Base-by-base conservation (phyloP, 1,140 invertebrate genomes). In the Trichonephila clavata region DNA sequence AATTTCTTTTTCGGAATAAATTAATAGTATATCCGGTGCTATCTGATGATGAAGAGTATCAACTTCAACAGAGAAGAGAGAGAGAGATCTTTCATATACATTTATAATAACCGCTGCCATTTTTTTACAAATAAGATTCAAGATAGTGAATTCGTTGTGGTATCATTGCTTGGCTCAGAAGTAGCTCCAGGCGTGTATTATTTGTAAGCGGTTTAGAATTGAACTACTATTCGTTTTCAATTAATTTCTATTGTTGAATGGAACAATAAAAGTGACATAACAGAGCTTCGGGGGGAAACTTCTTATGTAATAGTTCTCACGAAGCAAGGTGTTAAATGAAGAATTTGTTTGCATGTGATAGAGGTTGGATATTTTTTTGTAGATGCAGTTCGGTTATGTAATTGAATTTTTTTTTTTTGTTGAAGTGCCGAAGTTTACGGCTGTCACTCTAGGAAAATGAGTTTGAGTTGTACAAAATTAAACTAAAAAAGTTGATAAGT, bases 161-260 rank as follows among this genome's bases (percentile, higher is more conserved):
- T 32, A 63, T 63, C 61, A 21, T 63, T 63, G 14, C 3, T 5
- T 50, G 10, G 50, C 50, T 50, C 50, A 7, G 61, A 18, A 32
- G 5, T 77, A 77, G 71, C 71, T 77, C 6, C 27, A 77, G 71
- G 71, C 24, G 32, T 39, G 32, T 20, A 77, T 39, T 39, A 39
- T 77, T 77, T 39, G 32, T 39, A 77, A 77, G 18, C 14, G 71
- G 32, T 77, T 77, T 77, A 77, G 0, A 16, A 39, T 39, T 24
- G 27, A 77, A 18, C 71, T 77, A 39, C 18, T 27, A 77, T 77
- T 77, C 71, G 32, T 77, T 77, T 39, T 77, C 71, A 32, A 77
- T 77, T 77, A 77, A 32, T 77, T 39, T 77, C 71, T 77, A 77
- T 77, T 77, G 71, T 77, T 77, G 27, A 39, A 16, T 39, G 27